Evolutionary conservation across 2,797 vertebrate species (phyloP), one percentile per base, ranked within the genome.

Genomic region (Oreortyx pictus): DNA sequence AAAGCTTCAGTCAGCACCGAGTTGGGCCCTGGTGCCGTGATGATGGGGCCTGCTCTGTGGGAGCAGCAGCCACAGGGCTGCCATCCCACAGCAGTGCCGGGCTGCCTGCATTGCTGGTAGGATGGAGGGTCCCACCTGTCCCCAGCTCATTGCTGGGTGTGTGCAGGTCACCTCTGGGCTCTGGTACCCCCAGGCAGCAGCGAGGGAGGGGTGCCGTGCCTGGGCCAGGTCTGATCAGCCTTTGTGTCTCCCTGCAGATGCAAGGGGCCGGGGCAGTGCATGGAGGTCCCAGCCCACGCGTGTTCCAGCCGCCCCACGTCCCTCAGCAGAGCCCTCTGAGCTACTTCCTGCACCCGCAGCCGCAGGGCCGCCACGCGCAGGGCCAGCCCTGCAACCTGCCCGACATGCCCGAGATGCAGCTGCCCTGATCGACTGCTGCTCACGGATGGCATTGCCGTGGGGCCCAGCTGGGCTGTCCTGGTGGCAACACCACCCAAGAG

Each of bases 351-450:
- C 97, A 97, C 77, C 93, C 97, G 0, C 98, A 97, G 84, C 97
- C 97, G 18, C 98, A 98, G 93, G 98, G 97, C 95, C 98, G 97
- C 95, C 98, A 97, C 92, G 62, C 93, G 1, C 98, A 98, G 92
- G 97, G 97, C 94, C 98, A 98, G 89, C 76, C 97, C 62, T 97
- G 97, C 96, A 97, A 96, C 75, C 96, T 98, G 88, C 97, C 98
- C 3, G 98, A 98, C 97, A 97, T 98, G 87, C 94, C 98, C 1
- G 98, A 98, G 95, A 98, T 98, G 97, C 96, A 97, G 68, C 97
- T 98, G 91, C 98, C 98, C 41, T 98, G 98, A 98, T 96, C 94
- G 5, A n/a, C 54, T 3, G 29, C 54, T 5, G 19, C 29, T 2
- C 2, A 0, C 39, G 5, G 3, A 14, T 7, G 66, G 81, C 31